Percentiles rank a stretch among this genome's conserved stretches.
These are phyloP conservation scores for Megaceryle maxima DNA, from an alignment of 2,113 vertebrate genomes.

Conservation along the genomic window DNA sequence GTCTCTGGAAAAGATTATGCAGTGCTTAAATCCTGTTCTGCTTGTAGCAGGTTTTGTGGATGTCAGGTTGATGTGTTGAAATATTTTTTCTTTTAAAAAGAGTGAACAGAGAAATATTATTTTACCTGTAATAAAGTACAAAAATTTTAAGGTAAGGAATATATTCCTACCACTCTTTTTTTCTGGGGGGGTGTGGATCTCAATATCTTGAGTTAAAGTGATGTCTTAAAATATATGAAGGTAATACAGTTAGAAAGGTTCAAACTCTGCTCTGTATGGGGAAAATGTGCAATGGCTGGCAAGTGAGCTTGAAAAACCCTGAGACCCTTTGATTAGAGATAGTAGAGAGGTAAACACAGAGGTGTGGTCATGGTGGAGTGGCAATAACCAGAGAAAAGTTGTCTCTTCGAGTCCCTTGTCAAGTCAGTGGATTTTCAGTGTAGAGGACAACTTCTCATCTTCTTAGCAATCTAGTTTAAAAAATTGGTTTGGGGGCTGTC, in stretches of 20 bases:
- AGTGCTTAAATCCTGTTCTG: slow-evolving; percentile 13
- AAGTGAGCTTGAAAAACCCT: neutral
- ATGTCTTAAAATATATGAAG: neutral
- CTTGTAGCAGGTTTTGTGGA: slow-evolving; percentile 6
- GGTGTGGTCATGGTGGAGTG: neutral
- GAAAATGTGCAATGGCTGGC: neutral
- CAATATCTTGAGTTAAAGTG: neutral
- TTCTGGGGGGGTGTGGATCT: too few relatives aligned
- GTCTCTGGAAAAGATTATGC: slow-evolving; percentile 42
- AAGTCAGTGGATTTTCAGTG: neutral
- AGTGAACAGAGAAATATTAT: neutral
- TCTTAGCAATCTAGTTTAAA: neutral
- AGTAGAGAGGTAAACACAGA: neutral
- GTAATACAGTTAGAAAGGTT: neutral
- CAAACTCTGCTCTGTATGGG: neutral
- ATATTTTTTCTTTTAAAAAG: neutral
- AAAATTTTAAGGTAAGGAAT: neutral
- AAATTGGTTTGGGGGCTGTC: neutral
- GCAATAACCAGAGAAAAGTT: neutral
- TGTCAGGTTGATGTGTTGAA: neutral
- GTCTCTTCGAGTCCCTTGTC: neutral
- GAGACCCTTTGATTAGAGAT: neutral
- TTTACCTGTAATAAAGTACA: neutral
- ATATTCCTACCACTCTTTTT: neutral
- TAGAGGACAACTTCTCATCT: neutral